Evolutionary conservation across 2,113 vertebrate species (phyloP), one percentile per base, ranked within the genome.

Genomic region (Grus americana): DNA sequence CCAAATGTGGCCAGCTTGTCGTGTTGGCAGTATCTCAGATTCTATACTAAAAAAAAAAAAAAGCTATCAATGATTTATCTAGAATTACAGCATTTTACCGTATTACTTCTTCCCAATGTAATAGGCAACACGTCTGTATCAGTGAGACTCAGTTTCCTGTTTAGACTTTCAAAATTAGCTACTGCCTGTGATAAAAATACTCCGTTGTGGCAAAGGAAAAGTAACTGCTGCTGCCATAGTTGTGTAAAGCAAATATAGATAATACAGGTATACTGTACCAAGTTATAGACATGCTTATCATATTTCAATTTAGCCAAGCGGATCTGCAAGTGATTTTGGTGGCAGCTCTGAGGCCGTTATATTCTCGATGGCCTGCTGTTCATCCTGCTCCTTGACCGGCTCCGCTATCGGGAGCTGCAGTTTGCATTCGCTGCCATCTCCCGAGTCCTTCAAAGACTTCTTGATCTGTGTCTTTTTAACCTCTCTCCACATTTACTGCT

Each of bases 401-500:
- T 67, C 20, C 1, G 3, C 75, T 79, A 17, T 52, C 36, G 54
- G n/a, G 47, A 63, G 46, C 59, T 93, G 90, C 49, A 47, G 46
- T 88, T 70, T 90, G 32, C 80, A 26, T 49, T 90, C 70, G 29
- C 5, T 70, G 67, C 71, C 15, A 36, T 91, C 84, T 83, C 72
- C 66, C 0, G 1, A 42, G 90, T 78, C 73, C 78, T 89, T 92
- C 71, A 87, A 87, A 91, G 86, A 54, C 86, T 93, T 93, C 46
- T 71, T 94, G 61, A 95, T 92, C 94, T 68, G 36, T 92, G 87
- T 68, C 82, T 89, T 93, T 94, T 61, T 82, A 89, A 94, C 58
- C 84, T 65, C 73, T 81, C 54, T 91, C 2, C 8, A 79, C 86
- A 92, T 95, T 93, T 93, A 68, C 80, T 87, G 58, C 84, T 96